These are phyloP conservation scores for Cardiocondyla obscurior DNA, from an alignment of 1,140 invertebrate species.

Conservation along the genomic window DNA sequence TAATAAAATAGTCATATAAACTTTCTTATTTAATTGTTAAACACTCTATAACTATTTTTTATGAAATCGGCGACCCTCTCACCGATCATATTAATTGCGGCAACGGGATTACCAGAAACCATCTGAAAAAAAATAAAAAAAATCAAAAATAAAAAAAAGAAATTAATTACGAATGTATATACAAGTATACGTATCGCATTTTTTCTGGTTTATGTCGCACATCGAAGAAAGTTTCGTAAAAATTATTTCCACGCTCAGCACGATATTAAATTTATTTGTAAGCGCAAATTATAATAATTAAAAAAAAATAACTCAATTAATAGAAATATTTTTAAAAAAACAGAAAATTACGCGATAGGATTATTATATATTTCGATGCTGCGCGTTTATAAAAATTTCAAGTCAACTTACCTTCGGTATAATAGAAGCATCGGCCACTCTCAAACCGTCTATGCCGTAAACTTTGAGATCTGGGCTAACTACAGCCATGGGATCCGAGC, in stretches of 20 bases:
- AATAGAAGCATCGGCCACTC: conserved; percentile 83
- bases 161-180: not conserved
- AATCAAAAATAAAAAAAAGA: not conserved
- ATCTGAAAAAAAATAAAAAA: conserved; percentile 60
- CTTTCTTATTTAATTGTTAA: not conserved
- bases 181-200: not conserved
- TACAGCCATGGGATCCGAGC: conserved; percentile 80
- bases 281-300: too few species aligned
- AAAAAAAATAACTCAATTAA: not conserved
- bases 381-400: not conserved
- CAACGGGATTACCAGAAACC: conserved; percentile 83
- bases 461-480: conserved; percentile 83
- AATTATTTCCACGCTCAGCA: not conserved
- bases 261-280: not conserved
- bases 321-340: too few species aligned
- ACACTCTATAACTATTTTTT: conserved; percentile 76
- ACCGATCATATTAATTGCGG: conserved; percentile 85
- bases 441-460: conserved; percentile 80
- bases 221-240: not conserved
- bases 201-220: not conserved
- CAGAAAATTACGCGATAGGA: not conserved
- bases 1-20: not conserved
- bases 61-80: conserved; percentile 86
- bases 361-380: not conserved
- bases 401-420: conserved; percentile 75